phyloP scores from a whole-genome alignment of 2,888 invertebrate genomes.

The Eupithecia vulgata region DNA sequence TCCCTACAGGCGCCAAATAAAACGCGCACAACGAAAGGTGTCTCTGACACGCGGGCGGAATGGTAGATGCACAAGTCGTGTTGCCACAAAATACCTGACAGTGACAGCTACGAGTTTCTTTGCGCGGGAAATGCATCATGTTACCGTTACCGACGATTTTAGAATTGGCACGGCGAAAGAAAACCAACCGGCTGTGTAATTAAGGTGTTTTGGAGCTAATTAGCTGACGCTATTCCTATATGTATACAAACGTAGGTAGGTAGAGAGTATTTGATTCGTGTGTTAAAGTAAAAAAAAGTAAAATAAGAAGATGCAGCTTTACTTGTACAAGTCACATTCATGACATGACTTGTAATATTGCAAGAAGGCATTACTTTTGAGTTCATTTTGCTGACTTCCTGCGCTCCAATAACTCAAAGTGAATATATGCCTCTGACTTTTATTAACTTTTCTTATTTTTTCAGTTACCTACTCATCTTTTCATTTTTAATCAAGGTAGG shows the following conservation, averaged over 20 bases:
- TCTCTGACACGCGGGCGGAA: conserved; percentile 51
- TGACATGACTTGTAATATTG: not conserved
- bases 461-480: not conserved
- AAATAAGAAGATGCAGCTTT: not conserved
- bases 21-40: conserved; percentile 63
- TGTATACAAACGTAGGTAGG: not conserved
- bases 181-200: conserved; percentile 44
- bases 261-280: not conserved
- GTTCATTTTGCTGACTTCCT: not conserved
- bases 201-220: conserved; percentile 40
- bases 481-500: not conserved
- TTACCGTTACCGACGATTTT: conserved; percentile 55
- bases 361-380: not conserved
- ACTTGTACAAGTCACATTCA: not conserved
- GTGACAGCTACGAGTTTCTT: conserved; percentile 45
- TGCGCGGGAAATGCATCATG: conserved; percentile 54
- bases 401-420: not conserved
- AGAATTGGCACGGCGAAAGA: conserved; percentile 57
- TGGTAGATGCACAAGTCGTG: conserved; percentile 22
- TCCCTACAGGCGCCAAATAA: conserved; percentile 65
- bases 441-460: not conserved
- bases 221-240: conserved; percentile 16
- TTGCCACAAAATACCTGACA: conserved; percentile 32
- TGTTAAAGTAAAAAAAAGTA: not conserved
- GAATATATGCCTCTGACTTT: not conserved